Evolutionary conservation across 1,140 invertebrate genomes (phyloP).

Genomic region (Megalonaias nervosa): DNA sequence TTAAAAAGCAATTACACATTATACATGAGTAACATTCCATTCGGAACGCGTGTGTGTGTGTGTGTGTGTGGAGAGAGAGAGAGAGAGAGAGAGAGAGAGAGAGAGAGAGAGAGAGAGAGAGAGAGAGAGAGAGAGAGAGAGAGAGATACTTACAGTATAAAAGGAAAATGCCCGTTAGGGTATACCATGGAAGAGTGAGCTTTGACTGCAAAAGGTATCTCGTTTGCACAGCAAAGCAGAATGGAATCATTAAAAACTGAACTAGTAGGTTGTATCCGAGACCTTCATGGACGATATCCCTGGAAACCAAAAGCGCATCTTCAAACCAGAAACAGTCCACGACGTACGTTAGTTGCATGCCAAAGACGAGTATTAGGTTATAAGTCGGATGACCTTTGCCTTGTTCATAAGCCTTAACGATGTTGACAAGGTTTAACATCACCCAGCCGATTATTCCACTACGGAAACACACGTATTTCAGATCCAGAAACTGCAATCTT

Average conservation of each 20-base stretch:
- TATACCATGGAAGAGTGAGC: background rate
- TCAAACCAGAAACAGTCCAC: constrained; percentile 26
- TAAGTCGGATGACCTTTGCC: background rate
- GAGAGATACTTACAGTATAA: background rate
- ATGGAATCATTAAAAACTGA: constrained; percentile 28
- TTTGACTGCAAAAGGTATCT: constrained; percentile 8
- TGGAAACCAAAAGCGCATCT: constrained; percentile 18
- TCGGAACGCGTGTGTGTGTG: background rate
- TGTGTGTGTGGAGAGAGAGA: too few relatives aligned
- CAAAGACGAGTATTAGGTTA: background rate
- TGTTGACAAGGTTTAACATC: constrained; percentile 5
- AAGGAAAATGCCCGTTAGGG: background rate
- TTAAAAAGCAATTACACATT: too few relatives aligned
- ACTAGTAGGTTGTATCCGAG: constrained; percentile 23
- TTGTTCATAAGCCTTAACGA: constrained; percentile 6
- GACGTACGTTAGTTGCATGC: constrained; percentile 12
- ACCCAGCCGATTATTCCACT: constrained; percentile 26
- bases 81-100: background rate
- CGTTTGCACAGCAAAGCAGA: constrained; percentile 22
- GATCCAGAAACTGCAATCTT: constrained; percentile 21
- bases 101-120: background rate
- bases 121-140: background rate
- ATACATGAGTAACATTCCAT: too few relatives aligned
- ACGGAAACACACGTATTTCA: constrained; percentile 18
- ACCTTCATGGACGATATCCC: constrained; percentile 25